Conservation (phyloP, 2,113 vertebrate species). For the Lophochroa leadbeateri region DNA sequence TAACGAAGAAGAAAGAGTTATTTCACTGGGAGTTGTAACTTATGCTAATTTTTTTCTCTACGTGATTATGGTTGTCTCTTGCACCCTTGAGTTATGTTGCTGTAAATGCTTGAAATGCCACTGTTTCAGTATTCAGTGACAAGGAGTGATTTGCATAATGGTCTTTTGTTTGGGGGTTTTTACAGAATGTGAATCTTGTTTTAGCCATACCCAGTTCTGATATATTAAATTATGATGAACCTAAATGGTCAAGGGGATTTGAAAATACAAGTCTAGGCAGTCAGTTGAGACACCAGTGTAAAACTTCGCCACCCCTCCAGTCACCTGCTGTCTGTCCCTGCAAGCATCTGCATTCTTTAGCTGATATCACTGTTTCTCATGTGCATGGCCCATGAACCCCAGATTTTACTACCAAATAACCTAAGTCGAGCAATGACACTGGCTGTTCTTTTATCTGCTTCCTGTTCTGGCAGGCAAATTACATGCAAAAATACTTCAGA, state of each 20-base stretch:
- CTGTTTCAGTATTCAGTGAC: background rate
- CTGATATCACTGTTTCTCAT: background rate
- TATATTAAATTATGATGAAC: fast-evolving
- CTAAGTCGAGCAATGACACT: background rate
- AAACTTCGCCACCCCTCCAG: background rate
- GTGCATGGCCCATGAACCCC: background rate
- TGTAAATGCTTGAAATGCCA: background rate
- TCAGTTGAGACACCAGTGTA: background rate
- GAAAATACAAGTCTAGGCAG: background rate
- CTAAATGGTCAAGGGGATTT: background rate
- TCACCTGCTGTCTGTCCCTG: background rate
- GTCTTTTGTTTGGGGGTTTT: background rate
- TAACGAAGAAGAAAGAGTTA: background rate
- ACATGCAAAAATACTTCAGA: background rate
- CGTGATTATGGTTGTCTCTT: background rate
- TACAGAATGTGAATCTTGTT: background rate
- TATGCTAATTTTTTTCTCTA: background rate
- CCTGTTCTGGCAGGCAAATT: background rate
- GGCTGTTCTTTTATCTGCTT: background rate
- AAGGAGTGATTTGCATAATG: background rate
- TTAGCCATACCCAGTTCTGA: background rate
- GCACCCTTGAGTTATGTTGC: background rate
- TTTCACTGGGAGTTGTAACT: background rate
- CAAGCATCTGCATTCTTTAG: background rate
- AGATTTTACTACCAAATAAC: slow-evolving; percentile 1